Percentiles rank a stretch among this genome's conserved stretches.
Conservation (phyloP, 92 coral and sea anemone species). For the Parazoanthus darwini region DNA sequence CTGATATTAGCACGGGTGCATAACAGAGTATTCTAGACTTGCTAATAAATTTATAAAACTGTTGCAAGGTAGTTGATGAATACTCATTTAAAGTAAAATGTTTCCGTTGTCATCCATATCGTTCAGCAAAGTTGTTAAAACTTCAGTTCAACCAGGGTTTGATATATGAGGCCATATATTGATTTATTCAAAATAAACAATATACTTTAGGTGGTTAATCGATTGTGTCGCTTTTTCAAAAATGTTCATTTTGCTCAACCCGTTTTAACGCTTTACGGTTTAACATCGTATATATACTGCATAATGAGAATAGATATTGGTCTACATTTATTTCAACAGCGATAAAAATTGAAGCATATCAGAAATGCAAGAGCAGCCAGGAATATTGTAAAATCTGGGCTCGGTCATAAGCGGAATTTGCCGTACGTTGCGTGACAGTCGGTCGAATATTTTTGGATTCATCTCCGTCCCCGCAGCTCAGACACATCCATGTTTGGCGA, state of each 20-base stretch:
- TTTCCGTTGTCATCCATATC: neutral
- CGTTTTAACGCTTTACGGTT: too few species aligned
- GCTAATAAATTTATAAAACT: too few species aligned
- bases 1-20: too few species aligned
- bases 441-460: neutral
- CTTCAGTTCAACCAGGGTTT: neutral
- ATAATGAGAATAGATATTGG: too few species aligned
- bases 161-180: too few species aligned
- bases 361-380: neutral
- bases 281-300: too few species aligned
- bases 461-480: neutral
- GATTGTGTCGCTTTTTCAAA: too few species aligned
- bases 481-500: slow-evolving; percentile 20
- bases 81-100: too few species aligned
- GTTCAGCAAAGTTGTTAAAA: neutral
- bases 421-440: slow-evolving; percentile 20
- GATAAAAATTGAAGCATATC: too few species aligned
- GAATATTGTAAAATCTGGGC: neutral
- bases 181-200: neutral
- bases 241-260: too few species aligned
- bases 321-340: too few species aligned
- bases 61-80: neutral
- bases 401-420: slow-evolving; percentile 13
- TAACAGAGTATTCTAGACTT: too few species aligned
- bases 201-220: neutral